Base-by-base conservation (phyloP, 2,113 vertebrate genomes). In the Nettapus auritus region DNA sequence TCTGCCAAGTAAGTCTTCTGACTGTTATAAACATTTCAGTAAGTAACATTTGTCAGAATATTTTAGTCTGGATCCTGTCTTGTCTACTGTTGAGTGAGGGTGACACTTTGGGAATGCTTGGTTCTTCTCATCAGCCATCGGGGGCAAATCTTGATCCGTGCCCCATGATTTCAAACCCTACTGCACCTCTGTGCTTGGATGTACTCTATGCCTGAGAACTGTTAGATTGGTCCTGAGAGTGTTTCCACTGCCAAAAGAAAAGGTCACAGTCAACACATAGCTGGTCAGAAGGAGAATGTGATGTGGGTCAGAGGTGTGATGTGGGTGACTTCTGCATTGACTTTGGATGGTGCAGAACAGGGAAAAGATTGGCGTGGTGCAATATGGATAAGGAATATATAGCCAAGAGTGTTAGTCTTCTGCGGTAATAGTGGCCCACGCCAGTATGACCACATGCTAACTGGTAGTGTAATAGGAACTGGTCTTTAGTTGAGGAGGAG, bases 1-100 rank as follows among this genome's bases (percentile, higher is more conserved):
- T 56, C 52, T 86, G 84, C 48, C 40, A 82, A n/a, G 50, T 42
- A 86, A 85, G 78, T 81, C 94, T 97, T 94, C 50, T 93, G 82
- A 78, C 52, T 44, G 21, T 59, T 85, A n/a, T 69, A 42, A 90
- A 26, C 7, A 69, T 68, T 85, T 56, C 42, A 28, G 1, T 81
- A 62, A 29, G 40, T 67, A 77, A 77, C n/a, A 40, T 36, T 14
- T 66, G 31, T 66, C 67, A 82, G 42, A 94, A 86, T 82, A n/a
- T n/a, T 22, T 53, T 77, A 9, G 67, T 85, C n/a, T 55, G 40
- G 60, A 56, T 76, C 36, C 34, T 71, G 33, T 25, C 23, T 67
- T 60, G 11, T 34, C 23, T 38, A 33, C 52, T 31, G 16, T 14
- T 31, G 36, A 63, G 13, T 33, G 21, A 33, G 22, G 40, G 69